phyloP scores from a whole-genome alignment of 2,113 vertebrate species.

The Daubentonia madagascariensis region DNA sequence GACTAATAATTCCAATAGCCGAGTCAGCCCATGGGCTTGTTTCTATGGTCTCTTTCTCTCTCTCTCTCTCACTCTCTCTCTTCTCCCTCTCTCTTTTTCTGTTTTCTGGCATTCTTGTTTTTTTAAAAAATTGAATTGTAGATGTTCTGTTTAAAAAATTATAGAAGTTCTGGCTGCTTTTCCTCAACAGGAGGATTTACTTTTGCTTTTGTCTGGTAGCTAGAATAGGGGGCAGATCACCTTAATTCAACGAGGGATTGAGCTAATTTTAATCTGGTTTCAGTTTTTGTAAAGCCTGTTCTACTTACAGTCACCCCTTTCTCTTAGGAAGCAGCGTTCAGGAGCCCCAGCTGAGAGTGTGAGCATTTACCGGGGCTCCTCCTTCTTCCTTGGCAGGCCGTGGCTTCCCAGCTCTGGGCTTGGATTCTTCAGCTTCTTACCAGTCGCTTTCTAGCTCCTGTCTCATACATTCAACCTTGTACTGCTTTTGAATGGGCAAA shows the following conservation, averaged over 20 bases:
- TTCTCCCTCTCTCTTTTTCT: neutral
- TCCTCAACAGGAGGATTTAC: neutral
- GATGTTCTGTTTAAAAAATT: neutral
- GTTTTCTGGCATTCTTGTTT: neutral
- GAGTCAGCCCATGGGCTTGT: neutral
- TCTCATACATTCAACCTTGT: neutral
- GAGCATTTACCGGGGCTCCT: neutral
- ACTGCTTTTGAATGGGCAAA: neutral
- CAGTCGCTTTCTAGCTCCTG: neutral
- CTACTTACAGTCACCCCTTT: neutral
- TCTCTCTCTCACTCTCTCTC: neutral
- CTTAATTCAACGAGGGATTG: neutral
- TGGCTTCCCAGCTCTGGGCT: neutral
- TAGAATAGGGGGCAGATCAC: neutral
- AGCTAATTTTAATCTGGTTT: neutral
- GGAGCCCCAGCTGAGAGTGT: neutral
- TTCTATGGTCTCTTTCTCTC: neutral
- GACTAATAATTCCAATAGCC: neutral
- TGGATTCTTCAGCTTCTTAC: neutral
- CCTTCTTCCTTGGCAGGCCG: neutral
- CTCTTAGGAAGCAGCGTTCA: neutral
- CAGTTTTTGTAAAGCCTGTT: neutral
- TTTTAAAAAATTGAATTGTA: neutral
- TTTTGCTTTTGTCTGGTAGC: neutral
- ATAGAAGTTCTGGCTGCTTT: neutral